Evolutionary conservation across 2,797 vertebrate species (phyloP).

Genomic region (Pipistrellus kuhlii): DNA sequence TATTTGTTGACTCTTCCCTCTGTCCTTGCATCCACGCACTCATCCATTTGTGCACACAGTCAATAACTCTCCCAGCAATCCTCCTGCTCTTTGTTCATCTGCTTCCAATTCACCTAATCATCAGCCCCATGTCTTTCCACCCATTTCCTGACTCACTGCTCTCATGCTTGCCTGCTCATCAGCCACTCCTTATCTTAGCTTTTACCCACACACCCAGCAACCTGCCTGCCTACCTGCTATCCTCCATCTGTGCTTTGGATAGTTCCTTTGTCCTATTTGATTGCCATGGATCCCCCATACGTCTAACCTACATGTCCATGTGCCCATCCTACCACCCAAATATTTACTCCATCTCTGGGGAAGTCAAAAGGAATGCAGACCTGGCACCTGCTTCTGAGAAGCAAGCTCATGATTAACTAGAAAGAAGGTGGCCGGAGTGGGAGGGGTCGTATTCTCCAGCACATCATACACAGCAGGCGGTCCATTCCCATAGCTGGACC

Average conservation of each 20-base stretch:
- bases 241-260: not conserved
- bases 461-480: not conserved
- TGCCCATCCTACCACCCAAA: not conserved
- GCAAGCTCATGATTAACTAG: conserved; percentile 43
- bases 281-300: not conserved
- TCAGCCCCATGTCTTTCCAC: not conserved
- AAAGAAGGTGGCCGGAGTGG: conserved; percentile 22
- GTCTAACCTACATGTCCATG: not conserved
- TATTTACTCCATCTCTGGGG: not conserved
- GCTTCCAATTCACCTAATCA: not conserved
- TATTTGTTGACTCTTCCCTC: not conserved
- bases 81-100: not conserved
- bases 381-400: conserved; percentile 37
- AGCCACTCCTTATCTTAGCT: conserved; percentile 7
- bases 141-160: not conserved
- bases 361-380: conserved; percentile 44
- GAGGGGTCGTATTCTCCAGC: not conserved
- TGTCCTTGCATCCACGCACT: not conserved
- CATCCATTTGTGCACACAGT: not conserved
- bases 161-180: not conserved
- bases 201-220: not conserved
- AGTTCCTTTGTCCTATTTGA: not conserved
- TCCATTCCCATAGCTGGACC: not conserved
- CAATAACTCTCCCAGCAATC: not conserved
- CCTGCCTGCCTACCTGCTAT: not conserved